Percentiles rank a stretch among this genome's conserved stretches.
Evolutionary conservation across 2,797 vertebrate species (phyloP).

Genomic region (Peromyscus nudipes): DNA sequence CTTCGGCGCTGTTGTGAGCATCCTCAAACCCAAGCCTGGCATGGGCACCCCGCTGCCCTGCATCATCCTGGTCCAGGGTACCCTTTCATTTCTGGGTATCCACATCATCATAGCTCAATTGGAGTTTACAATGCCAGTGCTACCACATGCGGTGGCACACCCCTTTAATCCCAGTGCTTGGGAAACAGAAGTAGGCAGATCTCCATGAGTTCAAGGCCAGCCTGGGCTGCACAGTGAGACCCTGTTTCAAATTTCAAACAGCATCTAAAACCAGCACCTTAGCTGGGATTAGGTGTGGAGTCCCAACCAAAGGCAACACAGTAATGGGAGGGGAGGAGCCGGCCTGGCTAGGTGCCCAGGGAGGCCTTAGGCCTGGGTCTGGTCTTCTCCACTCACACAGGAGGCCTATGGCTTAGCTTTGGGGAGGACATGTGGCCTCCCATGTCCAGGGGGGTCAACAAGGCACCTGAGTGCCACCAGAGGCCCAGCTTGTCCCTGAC

Average conservation of each 20-base stretch:
- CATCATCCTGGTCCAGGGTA: fast-evolving
- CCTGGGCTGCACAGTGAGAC: not conserved
- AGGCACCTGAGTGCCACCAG: not conserved
- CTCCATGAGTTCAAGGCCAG: not conserved
- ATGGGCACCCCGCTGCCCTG: not conserved
- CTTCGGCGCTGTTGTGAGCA: not conserved
- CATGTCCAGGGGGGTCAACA: not conserved
- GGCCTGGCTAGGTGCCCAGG: not conserved
- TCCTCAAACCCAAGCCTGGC: not conserved
- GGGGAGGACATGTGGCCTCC: not conserved
- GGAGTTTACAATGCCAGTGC: not conserved
- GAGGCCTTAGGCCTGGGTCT: not conserved
- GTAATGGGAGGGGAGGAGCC: not conserved
- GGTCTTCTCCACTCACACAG: not conserved
- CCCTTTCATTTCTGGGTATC: fast-evolving
- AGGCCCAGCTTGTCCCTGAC: too few relatives aligned
- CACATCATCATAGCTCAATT: too few relatives aligned
- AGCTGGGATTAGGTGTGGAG: not conserved
- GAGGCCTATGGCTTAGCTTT: not conserved
- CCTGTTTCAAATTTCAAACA: not conserved
- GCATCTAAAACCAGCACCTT: not conserved
- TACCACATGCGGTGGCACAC: not conserved
- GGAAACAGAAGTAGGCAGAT: not conserved
- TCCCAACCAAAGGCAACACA: not conserved
- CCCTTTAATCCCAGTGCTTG: not conserved